Percentiles rank a stretch among this genome's conserved stretches.
These are phyloP conservation scores for Coccyzus lansbergi DNA, from an alignment of 2,797 vertebrate species.

Conservation along the genomic window DNA sequence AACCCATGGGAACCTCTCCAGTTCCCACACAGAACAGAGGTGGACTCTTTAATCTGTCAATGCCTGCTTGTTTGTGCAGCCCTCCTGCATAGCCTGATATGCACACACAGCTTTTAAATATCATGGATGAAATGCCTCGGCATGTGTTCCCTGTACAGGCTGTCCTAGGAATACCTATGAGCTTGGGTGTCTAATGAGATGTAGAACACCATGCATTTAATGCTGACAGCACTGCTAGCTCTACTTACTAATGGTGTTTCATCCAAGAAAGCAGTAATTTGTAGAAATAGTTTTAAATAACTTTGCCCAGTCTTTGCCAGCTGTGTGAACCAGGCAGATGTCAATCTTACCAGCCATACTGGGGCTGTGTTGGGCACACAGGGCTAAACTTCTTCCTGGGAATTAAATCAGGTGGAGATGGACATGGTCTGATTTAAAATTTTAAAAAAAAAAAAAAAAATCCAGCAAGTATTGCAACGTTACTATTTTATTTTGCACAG, in stretches of 20 bases:
- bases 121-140: rapidly evolving
- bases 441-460: background rate
- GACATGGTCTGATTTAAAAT: background rate
- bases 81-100: rapidly evolving
- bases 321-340: background rate
- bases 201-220: rapidly evolving
- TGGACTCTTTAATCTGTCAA: background rate
- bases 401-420: background rate
- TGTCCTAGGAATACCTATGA: rapidly evolving
- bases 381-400: background rate
- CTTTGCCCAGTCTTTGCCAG: background rate
- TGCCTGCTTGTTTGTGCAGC: background rate
- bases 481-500: background rate
- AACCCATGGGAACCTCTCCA: background rate
- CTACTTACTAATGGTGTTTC: rapidly evolving
- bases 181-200: rapidly evolving
- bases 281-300: background rate
- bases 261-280: background rate
- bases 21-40: rapidly evolving
- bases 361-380: background rate
- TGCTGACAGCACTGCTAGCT: rapidly evolving
- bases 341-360: rapidly evolving
- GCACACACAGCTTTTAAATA: rapidly evolving
- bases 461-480: background rate
- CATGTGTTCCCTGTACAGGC: rapidly evolving